Percentiles rank a stretch among this genome's conserved stretches.
Evolutionary conservation across 1,140 invertebrate species (phyloP).

Genomic region (Asobara japonica): DNA sequence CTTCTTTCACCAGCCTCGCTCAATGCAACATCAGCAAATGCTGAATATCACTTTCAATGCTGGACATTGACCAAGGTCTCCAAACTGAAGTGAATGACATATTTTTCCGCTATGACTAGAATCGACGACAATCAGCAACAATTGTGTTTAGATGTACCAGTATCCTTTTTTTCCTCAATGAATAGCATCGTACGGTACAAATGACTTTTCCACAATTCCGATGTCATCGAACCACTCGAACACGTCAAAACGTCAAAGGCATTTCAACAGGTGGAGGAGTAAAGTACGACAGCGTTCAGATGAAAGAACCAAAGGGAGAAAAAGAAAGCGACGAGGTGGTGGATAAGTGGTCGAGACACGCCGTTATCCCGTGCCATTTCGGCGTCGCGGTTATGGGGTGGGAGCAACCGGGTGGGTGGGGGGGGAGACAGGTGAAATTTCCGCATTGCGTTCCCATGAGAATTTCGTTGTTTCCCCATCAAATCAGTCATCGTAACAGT

Average conservation of each 20-base stretch:
- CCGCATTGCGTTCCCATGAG: slow-evolving; percentile 60
- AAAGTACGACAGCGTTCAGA: slow-evolving; percentile 35
- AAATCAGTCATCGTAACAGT: slow-evolving; percentile 4
- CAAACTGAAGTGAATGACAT: no score
- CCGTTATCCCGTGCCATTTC: slow-evolving; percentile 52
- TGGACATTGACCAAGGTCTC: no score
- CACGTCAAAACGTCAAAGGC: neutral
- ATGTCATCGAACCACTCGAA: slow-evolving; percentile 11
- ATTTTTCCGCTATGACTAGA: no score
- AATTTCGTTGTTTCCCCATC: slow-evolving; percentile 48
- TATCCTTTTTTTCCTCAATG: no score
- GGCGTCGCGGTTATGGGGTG: slow-evolving; percentile 41
- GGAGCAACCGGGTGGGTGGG: neutral
- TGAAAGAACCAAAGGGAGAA: slow-evolving; percentile 29
- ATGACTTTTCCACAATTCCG: neutral
- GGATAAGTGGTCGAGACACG: slow-evolving; percentile 31
- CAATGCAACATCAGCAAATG: no score
- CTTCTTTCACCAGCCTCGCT: no score
- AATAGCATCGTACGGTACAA: neutral
- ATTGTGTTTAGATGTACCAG: no score
- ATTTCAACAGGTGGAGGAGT: slow-evolving; percentile 36
- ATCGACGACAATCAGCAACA: no score
- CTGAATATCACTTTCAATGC: no score
- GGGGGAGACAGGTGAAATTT: slow-evolving; percentile 54
- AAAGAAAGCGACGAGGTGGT: slow-evolving; percentile 44